Percentiles rank a stretch among this genome's conserved stretches.
Evolutionary conservation across 2,797 vertebrate genomes (phyloP).

Genomic region (Falco rusticolus): DNA sequence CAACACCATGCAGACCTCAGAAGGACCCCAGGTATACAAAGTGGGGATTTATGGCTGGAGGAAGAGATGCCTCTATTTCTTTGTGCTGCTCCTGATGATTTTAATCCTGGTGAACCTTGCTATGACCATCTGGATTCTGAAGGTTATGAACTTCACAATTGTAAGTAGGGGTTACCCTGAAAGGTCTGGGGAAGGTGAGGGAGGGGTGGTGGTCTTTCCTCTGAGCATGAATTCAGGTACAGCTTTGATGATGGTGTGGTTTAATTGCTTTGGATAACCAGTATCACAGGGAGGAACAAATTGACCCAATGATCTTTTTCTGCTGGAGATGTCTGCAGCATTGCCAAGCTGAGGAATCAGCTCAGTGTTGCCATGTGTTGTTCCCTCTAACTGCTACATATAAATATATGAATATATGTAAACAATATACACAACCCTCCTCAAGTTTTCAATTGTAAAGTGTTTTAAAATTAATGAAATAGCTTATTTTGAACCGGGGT

Average conservation of each 20-base stretch:
- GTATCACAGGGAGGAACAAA: background rate
- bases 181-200: background rate
- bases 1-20: slow-evolving; percentile 92
- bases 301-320: background rate
- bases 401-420: background rate
- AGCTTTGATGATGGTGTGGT: background rate
- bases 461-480: background rate
- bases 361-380: background rate
- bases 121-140: slow-evolving; percentile 99
- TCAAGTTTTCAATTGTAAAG: background rate
- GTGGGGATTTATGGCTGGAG: slow-evolving; percentile 99
- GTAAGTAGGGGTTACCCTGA: slow-evolving; percentile 84
- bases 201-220: slow-evolving; percentile 8
- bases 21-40: slow-evolving; percentile 97
- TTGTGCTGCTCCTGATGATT: slow-evolving; percentile 98
- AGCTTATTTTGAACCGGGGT: background rate
- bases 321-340: background rate
- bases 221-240: background rate
- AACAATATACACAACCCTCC: background rate
- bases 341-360: background rate
- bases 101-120: slow-evolving; percentile 98
- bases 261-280: background rate
- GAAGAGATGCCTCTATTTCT: slow-evolving; percentile 99
- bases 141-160: slow-evolving; percentile 99
- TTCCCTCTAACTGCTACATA: background rate